Conservation (phyloP, 1,140 invertebrate species). For the Halyomorpha halys region DNA sequence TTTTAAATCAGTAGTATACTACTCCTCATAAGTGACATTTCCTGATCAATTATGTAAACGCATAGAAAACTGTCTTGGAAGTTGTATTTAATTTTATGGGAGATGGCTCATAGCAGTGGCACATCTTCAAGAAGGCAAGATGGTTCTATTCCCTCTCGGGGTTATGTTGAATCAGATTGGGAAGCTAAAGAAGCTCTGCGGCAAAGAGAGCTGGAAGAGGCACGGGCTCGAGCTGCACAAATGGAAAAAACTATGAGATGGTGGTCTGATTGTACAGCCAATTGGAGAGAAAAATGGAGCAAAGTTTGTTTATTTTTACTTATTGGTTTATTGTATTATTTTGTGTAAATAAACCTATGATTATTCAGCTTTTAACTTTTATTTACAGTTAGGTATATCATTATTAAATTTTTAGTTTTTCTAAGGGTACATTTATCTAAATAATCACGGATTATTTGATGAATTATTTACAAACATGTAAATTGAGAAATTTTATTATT, state of each 20-base stretch:
- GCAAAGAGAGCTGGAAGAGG: slow-evolving; percentile 78
- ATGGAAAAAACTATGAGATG: slow-evolving; percentile 99
- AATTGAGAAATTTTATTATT: too few species aligned
- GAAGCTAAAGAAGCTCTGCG: slow-evolving; percentile 57
- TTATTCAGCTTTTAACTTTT: background rate
- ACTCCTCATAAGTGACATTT: too few species aligned
- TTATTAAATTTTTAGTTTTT: background rate
- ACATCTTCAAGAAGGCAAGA: slow-evolving; percentile 27
- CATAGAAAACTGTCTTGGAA: too few species aligned
- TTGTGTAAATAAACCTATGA: background rate
- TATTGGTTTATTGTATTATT: background rate
- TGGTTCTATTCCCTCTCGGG: slow-evolving; percentile 22
- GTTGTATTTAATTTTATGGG: background rate
- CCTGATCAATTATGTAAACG: too few species aligned
- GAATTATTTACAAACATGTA: too few species aligned
- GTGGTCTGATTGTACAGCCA: slow-evolving; percentile 89
- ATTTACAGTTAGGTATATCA: background rate
- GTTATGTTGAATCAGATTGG: slow-evolving; percentile 47
- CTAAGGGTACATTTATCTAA: too few species aligned
- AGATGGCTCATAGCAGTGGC: slow-evolving; percentile 29
- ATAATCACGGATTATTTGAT: too few species aligned
- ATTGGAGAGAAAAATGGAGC: slow-evolving; percentile 93
- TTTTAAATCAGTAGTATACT: too few species aligned
- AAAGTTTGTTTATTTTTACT: slow-evolving; percentile 46
- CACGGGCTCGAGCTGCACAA: slow-evolving; percentile 77